Evolutionary conservation across 2,113 vertebrate genomes (phyloP).

Genomic region (Zingel zingel): DNA sequence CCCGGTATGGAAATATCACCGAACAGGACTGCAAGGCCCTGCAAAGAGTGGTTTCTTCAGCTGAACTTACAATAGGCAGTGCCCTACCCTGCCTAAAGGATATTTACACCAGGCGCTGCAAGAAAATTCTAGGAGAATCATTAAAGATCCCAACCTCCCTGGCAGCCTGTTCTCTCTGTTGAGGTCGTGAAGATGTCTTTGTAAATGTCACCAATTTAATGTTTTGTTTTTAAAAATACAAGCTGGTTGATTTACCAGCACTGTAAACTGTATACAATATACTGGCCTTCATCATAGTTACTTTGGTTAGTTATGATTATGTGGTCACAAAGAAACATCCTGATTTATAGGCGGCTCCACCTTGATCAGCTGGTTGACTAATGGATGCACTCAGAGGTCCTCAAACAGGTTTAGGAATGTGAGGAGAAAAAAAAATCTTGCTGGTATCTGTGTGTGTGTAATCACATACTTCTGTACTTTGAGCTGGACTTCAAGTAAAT

Average conservation of each 20-base stretch:
- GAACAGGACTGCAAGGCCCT: no score
- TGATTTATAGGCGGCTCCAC: neutral
- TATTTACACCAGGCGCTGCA: no score
- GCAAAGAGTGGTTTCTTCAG: no score
- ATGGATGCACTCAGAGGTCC: neutral
- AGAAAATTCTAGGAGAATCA: no score
- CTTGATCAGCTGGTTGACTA: constrained; percentile 17
- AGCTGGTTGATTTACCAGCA: neutral
- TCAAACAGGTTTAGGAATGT: constrained; percentile 39
- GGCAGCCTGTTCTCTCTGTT: no score
- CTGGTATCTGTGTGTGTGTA: constrained; percentile 2
- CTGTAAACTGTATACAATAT: neutral
- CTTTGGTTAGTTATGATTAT: neutral
- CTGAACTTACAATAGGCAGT: no score
- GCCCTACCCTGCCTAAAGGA: no score
- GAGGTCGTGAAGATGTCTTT: neutral
- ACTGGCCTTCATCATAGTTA: neutral
- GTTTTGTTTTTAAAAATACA: neutral
- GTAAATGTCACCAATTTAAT: neutral
- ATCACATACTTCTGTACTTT: neutral
- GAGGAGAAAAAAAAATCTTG: constrained; percentile 9
- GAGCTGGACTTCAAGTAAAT: constrained; percentile 11
- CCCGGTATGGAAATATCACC: no score
- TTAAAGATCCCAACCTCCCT: no score
- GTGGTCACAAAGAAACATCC: neutral